Percentiles rank a stretch among this genome's conserved stretches.
Conservation (phyloP, 2,888 invertebrate species). For the Coelinius sp. region DNA sequence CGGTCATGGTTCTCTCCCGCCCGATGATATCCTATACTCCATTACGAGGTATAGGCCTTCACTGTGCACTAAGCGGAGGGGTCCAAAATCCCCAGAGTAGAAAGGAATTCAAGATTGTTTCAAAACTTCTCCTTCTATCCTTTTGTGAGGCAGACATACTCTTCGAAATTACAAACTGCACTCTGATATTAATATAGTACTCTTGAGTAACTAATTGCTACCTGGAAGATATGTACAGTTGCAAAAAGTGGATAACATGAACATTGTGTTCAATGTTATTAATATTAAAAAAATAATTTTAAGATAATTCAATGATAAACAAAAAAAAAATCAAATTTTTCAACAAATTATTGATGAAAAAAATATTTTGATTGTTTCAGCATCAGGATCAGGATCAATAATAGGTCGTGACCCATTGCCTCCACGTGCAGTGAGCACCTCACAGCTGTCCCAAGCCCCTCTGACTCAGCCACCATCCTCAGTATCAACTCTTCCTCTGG, state of each 20-base stretch:
- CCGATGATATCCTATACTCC: too few relatives aligned
- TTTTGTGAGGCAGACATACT: neutral
- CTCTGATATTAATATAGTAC: slow-evolving; percentile 13
- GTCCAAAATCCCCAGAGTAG: neutral
- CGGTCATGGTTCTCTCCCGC: too few relatives aligned
- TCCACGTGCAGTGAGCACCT: slow-evolving; percentile 70
- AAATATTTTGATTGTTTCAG: slow-evolving; percentile 73
- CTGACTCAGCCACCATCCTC: slow-evolving; percentile 70
- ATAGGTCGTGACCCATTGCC: slow-evolving; percentile 74
- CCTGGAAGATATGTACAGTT: slow-evolving; percentile 13
- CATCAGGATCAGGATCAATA: slow-evolving; percentile 80
- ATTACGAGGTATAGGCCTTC: too few relatives aligned
- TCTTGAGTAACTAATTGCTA: neutral
- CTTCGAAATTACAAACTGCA: slow-evolving; percentile 16
- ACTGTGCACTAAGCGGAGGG: too few relatives aligned
- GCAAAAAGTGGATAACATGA: neutral
- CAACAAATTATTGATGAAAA: too few relatives aligned
- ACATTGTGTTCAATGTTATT: neutral
- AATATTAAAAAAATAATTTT: neutral
- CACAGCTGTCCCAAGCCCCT: slow-evolving; percentile 60
- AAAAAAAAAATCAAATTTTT: neutral
- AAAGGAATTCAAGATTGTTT: slow-evolving; percentile 6
- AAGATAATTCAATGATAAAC: neutral
- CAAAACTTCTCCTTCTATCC: neutral
- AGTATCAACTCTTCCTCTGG: slow-evolving; percentile 61